These are phyloP conservation scores for Atlantisia rogersi DNA, from an alignment of 2,113 vertebrate genomes.

Conservation along the genomic window DNA sequence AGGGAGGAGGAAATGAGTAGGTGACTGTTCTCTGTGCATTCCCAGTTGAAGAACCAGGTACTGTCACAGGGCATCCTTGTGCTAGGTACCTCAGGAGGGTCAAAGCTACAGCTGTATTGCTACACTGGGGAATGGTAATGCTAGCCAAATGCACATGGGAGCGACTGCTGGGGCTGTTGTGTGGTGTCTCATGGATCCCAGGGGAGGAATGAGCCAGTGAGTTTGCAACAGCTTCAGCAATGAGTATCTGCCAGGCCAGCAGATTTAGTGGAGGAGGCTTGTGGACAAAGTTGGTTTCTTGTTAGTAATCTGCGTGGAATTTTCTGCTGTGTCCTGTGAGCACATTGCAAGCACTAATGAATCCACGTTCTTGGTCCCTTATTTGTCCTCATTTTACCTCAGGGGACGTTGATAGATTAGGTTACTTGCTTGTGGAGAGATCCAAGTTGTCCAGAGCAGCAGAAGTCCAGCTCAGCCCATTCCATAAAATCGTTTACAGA, in stretches of 20 bases:
- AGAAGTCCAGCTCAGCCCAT: not conserved
- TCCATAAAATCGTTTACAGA: conserved; percentile 45
- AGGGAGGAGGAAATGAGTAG: not conserved
- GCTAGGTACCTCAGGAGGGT: not conserved
- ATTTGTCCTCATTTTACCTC: not conserved
- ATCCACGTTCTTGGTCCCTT: not conserved
- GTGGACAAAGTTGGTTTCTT: not conserved
- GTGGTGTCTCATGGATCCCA: not conserved
- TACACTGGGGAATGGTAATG: too few relatives aligned
- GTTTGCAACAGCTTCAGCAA: not conserved
- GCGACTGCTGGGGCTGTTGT: not conserved
- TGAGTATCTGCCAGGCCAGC: not conserved
- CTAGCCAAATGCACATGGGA: not conserved
- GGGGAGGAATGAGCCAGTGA: not conserved
- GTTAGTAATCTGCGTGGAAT: not conserved
- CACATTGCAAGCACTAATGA: not conserved
- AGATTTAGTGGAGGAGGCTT: not conserved
- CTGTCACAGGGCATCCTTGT: not conserved
- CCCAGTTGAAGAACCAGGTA: not conserved
- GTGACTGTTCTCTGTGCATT: not conserved
- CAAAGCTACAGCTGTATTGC: not conserved
- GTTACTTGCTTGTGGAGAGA: not conserved
- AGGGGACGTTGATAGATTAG: conserved; percentile 6
- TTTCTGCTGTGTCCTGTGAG: not conserved
- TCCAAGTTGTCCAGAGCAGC: conserved; percentile 6